Conservation (phyloP, 2,797 vertebrate species). For the Caiman crocodilus region DNA sequence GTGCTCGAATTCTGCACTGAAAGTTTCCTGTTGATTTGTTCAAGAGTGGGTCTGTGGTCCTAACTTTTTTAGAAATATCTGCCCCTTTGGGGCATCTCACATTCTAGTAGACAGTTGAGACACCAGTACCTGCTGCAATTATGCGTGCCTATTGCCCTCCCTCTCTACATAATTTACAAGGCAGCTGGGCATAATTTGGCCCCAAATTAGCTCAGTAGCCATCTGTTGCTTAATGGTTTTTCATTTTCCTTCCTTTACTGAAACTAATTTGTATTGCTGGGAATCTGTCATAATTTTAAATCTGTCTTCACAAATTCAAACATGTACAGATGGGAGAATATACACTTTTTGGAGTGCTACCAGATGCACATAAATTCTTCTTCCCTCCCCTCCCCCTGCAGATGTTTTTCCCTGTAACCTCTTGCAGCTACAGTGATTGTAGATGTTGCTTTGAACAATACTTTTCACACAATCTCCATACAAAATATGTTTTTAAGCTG, state of each 20-base stretch:
- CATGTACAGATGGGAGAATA: not conserved
- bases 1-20: not conserved
- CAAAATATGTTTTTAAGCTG: not conserved
- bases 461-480: slow-evolving; percentile 6
- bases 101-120: not conserved
- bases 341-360: not conserved
- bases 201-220: not conserved
- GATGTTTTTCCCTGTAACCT: not conserved
- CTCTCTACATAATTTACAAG: fast-evolving
- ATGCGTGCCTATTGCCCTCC: fast-evolving
- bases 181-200: not conserved
- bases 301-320: not conserved
- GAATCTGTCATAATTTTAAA: not conserved
- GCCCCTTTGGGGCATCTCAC: not conserved
- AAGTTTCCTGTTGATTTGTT: not conserved
- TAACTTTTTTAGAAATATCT: not conserved
- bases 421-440: not conserved
- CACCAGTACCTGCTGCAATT: not conserved
- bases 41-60: not conserved
- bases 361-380: fast-evolving
- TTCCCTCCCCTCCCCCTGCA: fast-evolving
- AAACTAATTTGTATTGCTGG: not conserved
- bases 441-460: not conserved
- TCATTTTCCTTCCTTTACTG: not conserved
- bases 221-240: not conserved